Conservation (phyloP, 2,797 vertebrate species). For the Tragopan temminckii region DNA sequence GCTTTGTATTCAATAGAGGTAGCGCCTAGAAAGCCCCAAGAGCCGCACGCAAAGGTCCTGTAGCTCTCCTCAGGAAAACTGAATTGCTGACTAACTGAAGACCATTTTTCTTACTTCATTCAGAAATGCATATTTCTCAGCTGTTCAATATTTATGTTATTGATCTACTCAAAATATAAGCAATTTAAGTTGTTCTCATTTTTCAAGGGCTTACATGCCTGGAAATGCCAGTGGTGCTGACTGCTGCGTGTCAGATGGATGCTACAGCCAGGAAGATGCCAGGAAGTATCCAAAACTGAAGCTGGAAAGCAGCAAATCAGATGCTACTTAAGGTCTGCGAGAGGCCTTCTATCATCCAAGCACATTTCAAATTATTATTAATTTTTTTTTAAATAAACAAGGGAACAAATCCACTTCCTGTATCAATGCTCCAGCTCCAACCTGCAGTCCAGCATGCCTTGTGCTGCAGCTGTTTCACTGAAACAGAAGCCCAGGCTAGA, state of each 20-base stretch:
- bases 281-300: not conserved
- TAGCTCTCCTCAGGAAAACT: slow-evolving; percentile 2
- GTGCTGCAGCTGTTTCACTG: not conserved
- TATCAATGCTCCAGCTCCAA: not conserved
- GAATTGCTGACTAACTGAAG: slow-evolving; percentile 34
- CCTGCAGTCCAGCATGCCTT: not conserved
- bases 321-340: not conserved
- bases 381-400: not conserved
- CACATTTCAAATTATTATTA: not conserved
- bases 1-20: slow-evolving; percentile 48
- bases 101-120: slow-evolving; percentile 44
- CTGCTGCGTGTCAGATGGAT: not conserved
- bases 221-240: not conserved
- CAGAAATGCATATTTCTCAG: slow-evolving; percentile 19
- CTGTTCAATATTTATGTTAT: slow-evolving; percentile 49
- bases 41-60: slow-evolving; percentile 39
- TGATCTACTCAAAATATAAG: not conserved
- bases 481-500: not conserved
- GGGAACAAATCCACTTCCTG: not conserved
- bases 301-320: not conserved
- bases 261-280: not conserved
- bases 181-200: not conserved
- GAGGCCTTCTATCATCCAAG: not conserved
- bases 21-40: not conserved
- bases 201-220: not conserved